These are phyloP conservation scores for Platycercus adscitus DNA, from an alignment of 2,113 vertebrate species.

Conservation along the genomic window DNA sequence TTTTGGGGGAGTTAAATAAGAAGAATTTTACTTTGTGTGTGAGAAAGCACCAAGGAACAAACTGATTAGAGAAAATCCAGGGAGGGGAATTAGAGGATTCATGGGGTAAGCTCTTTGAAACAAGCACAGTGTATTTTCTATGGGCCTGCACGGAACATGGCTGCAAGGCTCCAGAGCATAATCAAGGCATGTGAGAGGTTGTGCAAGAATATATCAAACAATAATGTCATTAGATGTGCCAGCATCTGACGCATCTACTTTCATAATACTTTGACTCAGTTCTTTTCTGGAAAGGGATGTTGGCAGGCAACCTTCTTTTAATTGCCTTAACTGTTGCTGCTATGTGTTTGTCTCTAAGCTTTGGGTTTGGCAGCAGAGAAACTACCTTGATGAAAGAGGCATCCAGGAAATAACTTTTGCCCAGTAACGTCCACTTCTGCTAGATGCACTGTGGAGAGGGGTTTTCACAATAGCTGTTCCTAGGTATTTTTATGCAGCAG, in stretches of 20 bases:
- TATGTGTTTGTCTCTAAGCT: not conserved
- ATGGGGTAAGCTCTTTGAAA: constrained; percentile 50
- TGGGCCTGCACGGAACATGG: not conserved
- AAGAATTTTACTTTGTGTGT: constrained; percentile 1
- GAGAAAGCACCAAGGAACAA: constrained; percentile 39
- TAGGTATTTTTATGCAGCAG: not conserved
- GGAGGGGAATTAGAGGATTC: constrained; percentile 45
- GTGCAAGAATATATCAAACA: constrained; percentile 38
- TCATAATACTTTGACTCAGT: not conserved
- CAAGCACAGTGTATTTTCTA: constrained; percentile 23
- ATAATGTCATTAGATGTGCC: not conserved
- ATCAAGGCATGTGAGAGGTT: constrained; percentile 47
- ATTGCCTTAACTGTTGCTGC: not conserved
- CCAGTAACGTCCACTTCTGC: not conserved
- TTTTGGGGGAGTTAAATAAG: constrained; percentile 1
- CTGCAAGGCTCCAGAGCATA: not conserved
- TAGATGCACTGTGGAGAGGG: not conserved
- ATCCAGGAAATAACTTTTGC: not conserved
- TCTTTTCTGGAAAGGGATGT: not conserved
- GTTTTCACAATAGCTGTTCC: not conserved
- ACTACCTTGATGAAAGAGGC: not conserved
- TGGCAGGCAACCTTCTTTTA: not conserved
- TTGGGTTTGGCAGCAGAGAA: not conserved
- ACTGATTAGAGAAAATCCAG: constrained; percentile 51
- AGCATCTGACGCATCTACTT: not conserved